Evolutionary conservation across 92 coral and sea anemone species (phyloP).

Genomic region (Pocillopora meandrina): DNA sequence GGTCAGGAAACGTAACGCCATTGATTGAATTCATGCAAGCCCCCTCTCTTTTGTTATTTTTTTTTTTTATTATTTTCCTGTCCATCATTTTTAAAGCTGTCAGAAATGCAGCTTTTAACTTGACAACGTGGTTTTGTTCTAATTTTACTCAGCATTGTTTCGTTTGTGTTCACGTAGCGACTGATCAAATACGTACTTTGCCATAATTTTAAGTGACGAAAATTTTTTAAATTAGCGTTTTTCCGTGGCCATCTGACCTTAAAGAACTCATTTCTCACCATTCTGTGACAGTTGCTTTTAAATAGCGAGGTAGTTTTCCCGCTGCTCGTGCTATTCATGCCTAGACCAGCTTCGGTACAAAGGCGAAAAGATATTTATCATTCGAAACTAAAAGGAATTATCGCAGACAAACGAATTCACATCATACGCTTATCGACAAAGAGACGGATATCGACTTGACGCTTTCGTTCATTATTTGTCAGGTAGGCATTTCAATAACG

Average conservation of each 20-base stretch:
- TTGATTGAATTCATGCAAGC: background rate
- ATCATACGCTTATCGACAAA: conserved; percentile 17
- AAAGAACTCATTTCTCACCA: background rate
- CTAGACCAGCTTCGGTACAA: background rate
- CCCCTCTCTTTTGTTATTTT: background rate
- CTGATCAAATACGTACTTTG: conserved; percentile 19
- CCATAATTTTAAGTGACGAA: background rate
- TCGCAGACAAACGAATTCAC: conserved; percentile 24
- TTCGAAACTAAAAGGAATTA: background rate
- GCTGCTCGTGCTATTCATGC: conserved; percentile 2
- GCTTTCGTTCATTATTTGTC: background rate
- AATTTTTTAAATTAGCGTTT: conserved; percentile 5
- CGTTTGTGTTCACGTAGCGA: conserved; percentile 12
- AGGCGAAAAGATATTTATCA: background rate
- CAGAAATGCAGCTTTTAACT: conserved; percentile 11
- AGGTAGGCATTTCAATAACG: conserved; percentile 13
- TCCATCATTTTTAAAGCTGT: conserved; percentile 26
- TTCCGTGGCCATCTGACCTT: background rate
- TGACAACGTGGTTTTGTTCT: conserved; percentile 27
- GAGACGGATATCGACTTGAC: background rate
- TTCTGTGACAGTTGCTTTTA: background rate
- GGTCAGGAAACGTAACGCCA: background rate
- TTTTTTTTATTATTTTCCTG: background rate
- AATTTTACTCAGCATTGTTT: conserved; percentile 15
- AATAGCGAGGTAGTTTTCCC: background rate